phyloP scores from a whole-genome alignment of 1,140 invertebrate species.

The Anadara kagoshimensis region DNA sequence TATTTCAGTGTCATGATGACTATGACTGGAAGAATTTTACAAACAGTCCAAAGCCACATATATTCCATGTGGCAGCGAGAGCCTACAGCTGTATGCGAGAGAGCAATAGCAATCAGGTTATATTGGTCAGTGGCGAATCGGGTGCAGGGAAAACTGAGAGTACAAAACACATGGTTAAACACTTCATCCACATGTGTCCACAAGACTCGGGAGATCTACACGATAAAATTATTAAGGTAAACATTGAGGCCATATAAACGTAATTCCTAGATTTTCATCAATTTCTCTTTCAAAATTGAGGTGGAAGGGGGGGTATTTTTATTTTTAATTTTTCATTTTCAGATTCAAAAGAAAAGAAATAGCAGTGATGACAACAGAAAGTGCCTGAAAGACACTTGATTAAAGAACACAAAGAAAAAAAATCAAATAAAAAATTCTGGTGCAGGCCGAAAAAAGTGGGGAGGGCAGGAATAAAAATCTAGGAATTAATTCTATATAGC shows the following conservation, averaged over 20 bases:
- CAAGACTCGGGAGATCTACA: conserved; percentile 20
- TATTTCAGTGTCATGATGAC: conserved; percentile 44
- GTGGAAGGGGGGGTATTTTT: conserved; percentile 34
- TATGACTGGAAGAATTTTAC: conserved; percentile 82
- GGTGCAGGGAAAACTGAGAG: conserved; percentile 99
- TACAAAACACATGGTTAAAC: conserved; percentile 53
- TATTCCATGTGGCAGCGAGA: conserved; percentile 85
- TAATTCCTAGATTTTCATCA: no score
- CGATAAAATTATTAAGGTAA: conserved; percentile 35
- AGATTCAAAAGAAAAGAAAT: neutral
- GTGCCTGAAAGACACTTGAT: neutral
- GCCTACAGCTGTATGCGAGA: conserved; percentile 86
- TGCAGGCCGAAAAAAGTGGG: no score
- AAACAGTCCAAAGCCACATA: conserved; percentile 91
- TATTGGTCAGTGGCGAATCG: conserved; percentile 90
- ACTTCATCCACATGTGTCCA: conserved; percentile 47
- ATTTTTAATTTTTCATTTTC: neutral
- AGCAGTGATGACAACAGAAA: neutral
- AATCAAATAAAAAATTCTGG: no score
- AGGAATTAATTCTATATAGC: no score
- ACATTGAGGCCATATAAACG: no score
- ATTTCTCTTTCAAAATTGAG: conserved; percentile 25
- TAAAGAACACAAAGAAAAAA: no score
- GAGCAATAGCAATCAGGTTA: conserved; percentile 75
- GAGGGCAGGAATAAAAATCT: no score